Evolutionary conservation across 1,140 invertebrate genomes (phyloP).

Genomic region (Archegozetes longisetosus): DNA sequence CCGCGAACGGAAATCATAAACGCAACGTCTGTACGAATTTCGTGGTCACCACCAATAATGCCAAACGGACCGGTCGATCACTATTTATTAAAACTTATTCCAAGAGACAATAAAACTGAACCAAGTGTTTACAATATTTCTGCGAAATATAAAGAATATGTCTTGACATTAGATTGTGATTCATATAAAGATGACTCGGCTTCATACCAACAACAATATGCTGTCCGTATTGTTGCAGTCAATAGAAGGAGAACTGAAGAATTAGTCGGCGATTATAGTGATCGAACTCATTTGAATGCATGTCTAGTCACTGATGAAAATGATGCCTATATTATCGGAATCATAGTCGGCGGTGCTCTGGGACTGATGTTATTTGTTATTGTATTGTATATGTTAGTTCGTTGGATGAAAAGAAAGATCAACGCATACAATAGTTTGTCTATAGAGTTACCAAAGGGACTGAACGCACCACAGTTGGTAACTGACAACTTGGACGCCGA

Average conservation of each 20-base stretch:
- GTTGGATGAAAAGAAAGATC: conserved; percentile 4
- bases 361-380: conserved; percentile 12
- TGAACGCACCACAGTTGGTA: background rate
- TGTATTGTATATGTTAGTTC: conserved; percentile 10
- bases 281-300: background rate
- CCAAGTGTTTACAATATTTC: too few relatives aligned
- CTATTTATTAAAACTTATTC: background rate
- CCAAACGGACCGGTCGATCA: conserved; percentile 15
- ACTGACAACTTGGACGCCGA: background rate
- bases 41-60: conserved; percentile 8
- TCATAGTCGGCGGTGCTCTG: conserved; percentile 14
- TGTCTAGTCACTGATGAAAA: conserved; percentile 8
- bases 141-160: conserved; percentile 2
- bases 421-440: background rate
- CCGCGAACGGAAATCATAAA: conserved; percentile 5
- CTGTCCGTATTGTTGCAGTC: conserved; percentile 5
- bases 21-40: background rate
- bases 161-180: background rate
- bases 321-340: conserved; percentile 13
- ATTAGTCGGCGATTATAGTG: conserved; percentile 12
- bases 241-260: background rate
- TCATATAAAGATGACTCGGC: background rate
- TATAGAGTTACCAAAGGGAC: background rate
- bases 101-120: conserved; percentile 1
- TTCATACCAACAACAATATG: background rate